Percentiles rank a stretch among this genome's conserved stretches.
These are phyloP conservation scores for Oriolus oriolus DNA, from an alignment of 2,113 vertebrate species.

Conservation along the genomic window DNA sequence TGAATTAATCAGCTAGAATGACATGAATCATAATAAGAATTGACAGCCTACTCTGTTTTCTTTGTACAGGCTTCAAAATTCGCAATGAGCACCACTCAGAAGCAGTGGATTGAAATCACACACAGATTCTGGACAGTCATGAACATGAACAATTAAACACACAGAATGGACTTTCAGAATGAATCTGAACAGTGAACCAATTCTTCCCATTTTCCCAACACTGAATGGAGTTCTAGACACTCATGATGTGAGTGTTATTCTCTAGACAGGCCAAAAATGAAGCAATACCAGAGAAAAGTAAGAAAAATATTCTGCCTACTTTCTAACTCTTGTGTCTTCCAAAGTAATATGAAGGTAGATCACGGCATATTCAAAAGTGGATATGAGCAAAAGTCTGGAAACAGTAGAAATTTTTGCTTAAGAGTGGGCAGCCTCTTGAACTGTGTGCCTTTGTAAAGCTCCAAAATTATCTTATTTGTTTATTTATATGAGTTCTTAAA, in stretches of 20 bases:
- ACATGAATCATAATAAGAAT: constrained; percentile 29
- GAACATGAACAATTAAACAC: constrained; percentile 1
- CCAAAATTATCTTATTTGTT: not conserved
- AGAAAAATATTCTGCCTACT: not conserved
- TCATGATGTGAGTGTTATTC: not conserved
- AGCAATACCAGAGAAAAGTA: not conserved
- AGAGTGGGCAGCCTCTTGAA: not conserved
- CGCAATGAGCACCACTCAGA: not conserved
- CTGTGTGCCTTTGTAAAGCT: not conserved
- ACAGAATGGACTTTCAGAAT: constrained; percentile 20
- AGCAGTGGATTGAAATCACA: not conserved
- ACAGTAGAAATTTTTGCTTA: not conserved
- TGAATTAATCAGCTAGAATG: constrained; percentile 44
- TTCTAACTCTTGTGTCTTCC: not conserved
- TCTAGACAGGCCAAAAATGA: not conserved
- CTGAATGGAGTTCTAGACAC: not conserved
- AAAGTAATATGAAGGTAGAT: not conserved
- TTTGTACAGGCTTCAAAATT: constrained; percentile 36
- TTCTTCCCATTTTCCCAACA: not conserved
- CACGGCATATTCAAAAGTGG: not conserved
- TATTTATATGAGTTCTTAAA: not conserved
- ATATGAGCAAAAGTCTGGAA: not conserved
- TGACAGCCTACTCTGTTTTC: constrained; percentile 23
- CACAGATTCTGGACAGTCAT: not conserved
- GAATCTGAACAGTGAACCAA: not conserved